phyloP scores from a whole-genome alignment of 2,113 vertebrate species.

The Sapayoa aenigma region DNA sequence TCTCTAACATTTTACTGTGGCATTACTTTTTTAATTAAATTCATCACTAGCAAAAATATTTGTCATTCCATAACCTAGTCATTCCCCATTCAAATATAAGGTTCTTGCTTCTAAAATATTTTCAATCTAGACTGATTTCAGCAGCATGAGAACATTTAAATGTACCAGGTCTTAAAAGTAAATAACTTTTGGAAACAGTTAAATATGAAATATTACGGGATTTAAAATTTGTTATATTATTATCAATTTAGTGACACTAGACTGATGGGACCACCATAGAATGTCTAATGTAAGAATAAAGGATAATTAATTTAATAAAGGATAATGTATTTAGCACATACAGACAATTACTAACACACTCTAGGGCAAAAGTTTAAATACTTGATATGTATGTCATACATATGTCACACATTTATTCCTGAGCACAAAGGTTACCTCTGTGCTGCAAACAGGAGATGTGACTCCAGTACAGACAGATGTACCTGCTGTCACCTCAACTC shows the following conservation, averaged over 20 bases:
- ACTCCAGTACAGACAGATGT: background rate
- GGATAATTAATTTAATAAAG: conserved; percentile 48
- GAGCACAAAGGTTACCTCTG: background rate
- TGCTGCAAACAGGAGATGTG: background rate
- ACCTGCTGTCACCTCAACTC: background rate
- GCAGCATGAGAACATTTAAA: background rate
- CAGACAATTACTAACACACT: conserved; percentile 4
- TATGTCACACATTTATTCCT: background rate
- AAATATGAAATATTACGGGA: background rate
- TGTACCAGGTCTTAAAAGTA: background rate
- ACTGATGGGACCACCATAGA: background rate
- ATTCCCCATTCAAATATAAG: background rate
- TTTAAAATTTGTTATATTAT: conserved; percentile 15
- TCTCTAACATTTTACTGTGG: background rate
- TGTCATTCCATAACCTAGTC: background rate
- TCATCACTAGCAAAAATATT: background rate
- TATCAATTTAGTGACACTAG: conserved; percentile 4
- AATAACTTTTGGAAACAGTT: background rate
- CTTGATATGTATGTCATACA: background rate
- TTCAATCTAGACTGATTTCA: background rate
- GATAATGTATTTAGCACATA: conserved; percentile 10
- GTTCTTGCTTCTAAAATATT: background rate
- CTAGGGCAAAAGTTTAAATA: conserved; percentile 22
- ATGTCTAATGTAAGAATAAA: conserved; percentile 4
- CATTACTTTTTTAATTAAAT: background rate